Base-by-base conservation (phyloP, 2,113 vertebrate species). In the Spermophilus dauricus region DNA sequence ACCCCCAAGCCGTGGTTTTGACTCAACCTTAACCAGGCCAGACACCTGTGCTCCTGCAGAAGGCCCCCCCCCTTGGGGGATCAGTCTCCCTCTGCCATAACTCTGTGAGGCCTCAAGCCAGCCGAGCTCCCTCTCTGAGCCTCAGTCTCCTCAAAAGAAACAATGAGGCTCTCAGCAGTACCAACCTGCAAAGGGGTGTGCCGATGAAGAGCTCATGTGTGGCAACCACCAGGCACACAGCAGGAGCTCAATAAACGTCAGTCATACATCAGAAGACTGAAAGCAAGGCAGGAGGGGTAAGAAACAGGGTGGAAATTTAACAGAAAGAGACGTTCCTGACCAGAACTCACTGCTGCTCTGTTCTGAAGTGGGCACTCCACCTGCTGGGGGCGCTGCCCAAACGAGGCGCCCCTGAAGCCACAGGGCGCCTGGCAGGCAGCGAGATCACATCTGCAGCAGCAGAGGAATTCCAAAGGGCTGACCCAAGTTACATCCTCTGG, bases 401-500 rank as follows among this genome's bases (percentile, higher is more conserved):
- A 67, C 24, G 30, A 51, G 13, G 42, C 4, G 0, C 69, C 24
- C 18, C 61, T 3, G 26, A 11, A 12, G 63, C 83, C 81, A 96
- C 34, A 32, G 32, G 53, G 32, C 45, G 76, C n/a, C 56, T 85
- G 67, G 91, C 91, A 96, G 53, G n/a, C n/a, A n/a, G n/a, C n/a
- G n/a, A n/a, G n/a, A 85, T 89, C 17, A 3, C 39, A 73, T 88
- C 82, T 39, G 22, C 86, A 97, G 94, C 83, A 89, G 37, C 39
- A 70, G 58, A 95, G 83, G 34, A 76, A 63, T 61, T 72, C 91
- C 65, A 69, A 93, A 93, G 42, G 77, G 90, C 63, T 84, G 89
- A 83, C 96, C 94, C 94, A 97, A 61, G 42, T 94, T 93, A 88
- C 67, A 39, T 70, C 77, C 80, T 53, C 84, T 96, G 32, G 89